These are phyloP conservation scores for Trogon melanurus DNA, from an alignment of 2,113 vertebrate species.

Conservation along the genomic window DNA sequence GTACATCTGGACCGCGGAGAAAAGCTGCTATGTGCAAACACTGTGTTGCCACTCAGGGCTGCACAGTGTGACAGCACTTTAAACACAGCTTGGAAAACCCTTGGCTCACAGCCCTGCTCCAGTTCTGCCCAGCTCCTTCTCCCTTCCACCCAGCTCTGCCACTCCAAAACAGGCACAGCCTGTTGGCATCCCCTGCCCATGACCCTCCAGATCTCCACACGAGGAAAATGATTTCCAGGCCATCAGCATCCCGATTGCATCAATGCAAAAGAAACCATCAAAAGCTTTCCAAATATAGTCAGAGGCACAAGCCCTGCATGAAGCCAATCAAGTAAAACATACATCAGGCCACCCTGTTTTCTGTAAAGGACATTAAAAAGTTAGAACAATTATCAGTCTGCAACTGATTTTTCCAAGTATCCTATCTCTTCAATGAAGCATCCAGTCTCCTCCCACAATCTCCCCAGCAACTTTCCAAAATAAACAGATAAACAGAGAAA, in stretches of 20 bases:
- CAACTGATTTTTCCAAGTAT: conserved; percentile 32
- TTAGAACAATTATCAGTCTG: conserved; percentile 44
- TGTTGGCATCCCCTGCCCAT: neutral
- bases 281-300: conserved; percentile 69
- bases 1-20: rapidly evolving
- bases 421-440: conserved; percentile 37
- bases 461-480: conserved; percentile 61
- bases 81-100: conserved; percentile 22
- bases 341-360: conserved; percentile 51
- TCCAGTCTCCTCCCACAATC: conserved; percentile 30
- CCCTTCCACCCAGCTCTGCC: neutral
- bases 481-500: conserved; percentile 57
- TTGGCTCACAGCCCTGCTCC: neutral
- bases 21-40: neutral
- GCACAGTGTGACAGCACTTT: neutral
- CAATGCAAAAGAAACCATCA: neutral
- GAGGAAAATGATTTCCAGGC: conserved; percentile 27
- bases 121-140: neutral
- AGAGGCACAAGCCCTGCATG: conserved; percentile 10
- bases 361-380: conserved; percentile 27
- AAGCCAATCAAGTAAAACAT: conserved; percentile 9
- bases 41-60: neutral
- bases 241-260: conserved; percentile 35
- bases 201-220: conserved; percentile 1
- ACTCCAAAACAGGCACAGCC: neutral